These are phyloP conservation scores for Neodontobutis hainanensis DNA, from an alignment of 2,113 vertebrate genomes.

Conservation along the genomic window DNA sequence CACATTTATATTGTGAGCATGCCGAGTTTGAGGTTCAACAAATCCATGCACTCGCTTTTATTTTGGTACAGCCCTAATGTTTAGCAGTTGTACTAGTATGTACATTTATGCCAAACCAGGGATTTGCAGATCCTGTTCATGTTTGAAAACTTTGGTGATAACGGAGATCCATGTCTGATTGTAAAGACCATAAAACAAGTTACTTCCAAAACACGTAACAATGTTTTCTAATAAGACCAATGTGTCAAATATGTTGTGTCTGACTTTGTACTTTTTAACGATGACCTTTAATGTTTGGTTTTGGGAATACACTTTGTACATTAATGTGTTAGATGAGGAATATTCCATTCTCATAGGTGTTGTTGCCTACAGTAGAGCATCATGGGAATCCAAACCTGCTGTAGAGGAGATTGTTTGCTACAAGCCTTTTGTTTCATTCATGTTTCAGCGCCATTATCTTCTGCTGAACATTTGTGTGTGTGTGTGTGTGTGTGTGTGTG, in stretches of 20 bases:
- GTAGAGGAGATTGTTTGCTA: slow-evolving; percentile 42
- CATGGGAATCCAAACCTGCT: slow-evolving; percentile 18
- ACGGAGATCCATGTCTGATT: too few relatives aligned
- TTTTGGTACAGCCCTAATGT: too few relatives aligned
- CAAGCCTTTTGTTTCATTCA: slow-evolving; percentile 38
- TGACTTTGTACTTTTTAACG: too few relatives aligned
- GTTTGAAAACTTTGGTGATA: too few relatives aligned
- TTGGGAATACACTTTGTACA: neutral
- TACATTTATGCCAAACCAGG: too few relatives aligned
- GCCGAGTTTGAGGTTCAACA: neutral
- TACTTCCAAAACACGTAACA: too few relatives aligned
- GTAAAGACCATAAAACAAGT: too few relatives aligned
- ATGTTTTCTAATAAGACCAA: too few relatives aligned
- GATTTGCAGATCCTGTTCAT: too few relatives aligned
- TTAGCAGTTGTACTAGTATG: too few relatives aligned
- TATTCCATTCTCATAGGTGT: neutral
- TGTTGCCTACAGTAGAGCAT: slow-evolving; percentile 8
- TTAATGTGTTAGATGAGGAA: neutral
- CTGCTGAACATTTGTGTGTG: neutral
- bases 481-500: slow-evolving; percentile 12
- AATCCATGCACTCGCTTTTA: too few relatives aligned
- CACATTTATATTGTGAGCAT: neutral
- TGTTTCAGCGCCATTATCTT: slow-evolving; percentile 27
- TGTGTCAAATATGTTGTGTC: too few relatives aligned
- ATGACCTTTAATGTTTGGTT: neutral